Percentiles rank a stretch among this genome's conserved stretches.
Evolutionary conservation across 2,888 invertebrate genomes (phyloP).

Genomic region (Monoplex corrugatus): DNA sequence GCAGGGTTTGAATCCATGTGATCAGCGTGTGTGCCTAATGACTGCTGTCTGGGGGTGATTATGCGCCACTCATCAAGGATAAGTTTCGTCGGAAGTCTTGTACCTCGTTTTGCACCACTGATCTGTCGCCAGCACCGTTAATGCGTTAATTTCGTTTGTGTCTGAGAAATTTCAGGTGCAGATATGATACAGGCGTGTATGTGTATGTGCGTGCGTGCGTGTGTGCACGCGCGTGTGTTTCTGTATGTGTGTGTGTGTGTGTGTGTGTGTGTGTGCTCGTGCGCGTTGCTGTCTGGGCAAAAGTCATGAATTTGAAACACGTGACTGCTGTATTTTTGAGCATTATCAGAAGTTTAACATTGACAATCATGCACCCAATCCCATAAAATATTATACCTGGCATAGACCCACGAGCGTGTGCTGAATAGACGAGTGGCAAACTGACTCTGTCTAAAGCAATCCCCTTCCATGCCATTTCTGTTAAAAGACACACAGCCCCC

Average conservation of each 20-base stretch:
- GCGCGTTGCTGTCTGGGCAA: no score
- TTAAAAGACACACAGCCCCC: constrained; percentile 45
- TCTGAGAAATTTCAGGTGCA: no score
- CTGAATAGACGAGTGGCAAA: constrained; percentile 31
- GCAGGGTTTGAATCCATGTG: not conserved
- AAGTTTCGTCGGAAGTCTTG: no score
- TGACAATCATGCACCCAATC: not conserved
- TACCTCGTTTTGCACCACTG: no score
- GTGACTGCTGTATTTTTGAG: not conserved
- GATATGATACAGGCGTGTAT: not conserved
- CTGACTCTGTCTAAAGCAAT: constrained; percentile 49
- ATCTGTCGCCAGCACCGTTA: no score
- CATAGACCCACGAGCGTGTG: not conserved
- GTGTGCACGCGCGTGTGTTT: not conserved
- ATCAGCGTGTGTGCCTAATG: not conserved
- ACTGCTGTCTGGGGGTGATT: no score
- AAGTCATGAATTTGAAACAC: not conserved
- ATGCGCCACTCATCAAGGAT: no score
- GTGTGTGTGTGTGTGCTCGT: not conserved
- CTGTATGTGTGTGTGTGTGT: no score
- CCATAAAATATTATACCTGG: constrained; percentile 34
- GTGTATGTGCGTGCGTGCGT: not conserved
- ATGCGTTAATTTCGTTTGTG: no score
- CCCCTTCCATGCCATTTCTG: constrained; percentile 35
- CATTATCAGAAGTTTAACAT: constrained; percentile 37